A percentile compares a stretch with the other conserved stretches of the same genome.
phyloP scores from a whole-genome alignment of 2,888 invertebrate genomes.

The Trisateles emortualis region DNA sequence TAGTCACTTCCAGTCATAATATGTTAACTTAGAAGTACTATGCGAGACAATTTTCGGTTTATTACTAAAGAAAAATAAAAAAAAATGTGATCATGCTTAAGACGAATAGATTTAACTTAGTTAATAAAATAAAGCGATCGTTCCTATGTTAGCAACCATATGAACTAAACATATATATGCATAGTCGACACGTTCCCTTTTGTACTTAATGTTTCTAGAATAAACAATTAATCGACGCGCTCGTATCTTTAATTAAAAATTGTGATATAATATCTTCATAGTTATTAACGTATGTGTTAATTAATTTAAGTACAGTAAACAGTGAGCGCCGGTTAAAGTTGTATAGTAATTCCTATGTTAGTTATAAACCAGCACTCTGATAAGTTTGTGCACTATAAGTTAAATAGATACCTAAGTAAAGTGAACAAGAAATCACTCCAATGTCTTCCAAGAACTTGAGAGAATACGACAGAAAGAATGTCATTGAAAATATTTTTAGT shows the following conservation, averaged over 20 bases:
- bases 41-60: conserved; percentile 65
- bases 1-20: conserved; percentile 87
- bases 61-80: conserved; percentile 65
- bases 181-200: conserved; percentile 73
- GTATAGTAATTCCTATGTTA: conserved; percentile 34
- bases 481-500: conserved; percentile 40
- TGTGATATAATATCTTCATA: conserved; percentile 80
- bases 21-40: conserved; percentile 81
- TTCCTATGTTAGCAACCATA: conserved; percentile 79
- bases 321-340: conserved; percentile 37
- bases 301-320: conserved; percentile 55
- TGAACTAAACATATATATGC: conserved; percentile 60
- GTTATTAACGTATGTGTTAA: conserved; percentile 52
- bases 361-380: conserved; percentile 38
- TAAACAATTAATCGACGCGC: conserved; percentile 61
- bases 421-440: conserved; percentile 63
- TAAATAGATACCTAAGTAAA: conserved; percentile 34
- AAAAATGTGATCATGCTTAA: conserved; percentile 77
- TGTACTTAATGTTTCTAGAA: conserved; percentile 78
- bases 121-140: conserved; percentile 68
- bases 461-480: conserved; percentile 46
- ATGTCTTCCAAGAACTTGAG: conserved; percentile 69
- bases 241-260: conserved; percentile 69
- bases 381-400: conserved; percentile 53
- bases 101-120: conserved; percentile 66